Base-by-base conservation (phyloP, 1,140 invertebrate genomes). In the Trissolcus basalis region DNA sequence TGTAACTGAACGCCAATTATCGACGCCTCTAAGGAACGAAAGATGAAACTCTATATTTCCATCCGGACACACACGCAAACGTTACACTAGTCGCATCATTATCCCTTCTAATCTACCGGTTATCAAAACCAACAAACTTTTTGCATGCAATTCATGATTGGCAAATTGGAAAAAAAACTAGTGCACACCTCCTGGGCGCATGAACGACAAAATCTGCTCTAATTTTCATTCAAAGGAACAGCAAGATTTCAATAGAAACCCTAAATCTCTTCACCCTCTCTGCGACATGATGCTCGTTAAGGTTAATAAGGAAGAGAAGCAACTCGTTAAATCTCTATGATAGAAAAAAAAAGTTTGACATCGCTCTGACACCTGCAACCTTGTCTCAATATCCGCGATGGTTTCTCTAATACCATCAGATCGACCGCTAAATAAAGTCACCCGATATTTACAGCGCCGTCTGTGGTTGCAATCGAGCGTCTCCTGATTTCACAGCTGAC, bases 1-100 rank as follows among this genome's bases (percentile, higher is more conserved):
- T 77, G 84, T 85, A 86, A 86, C 83, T 76, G 54, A 81, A 86
- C 68, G 80, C 85, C 84, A 86, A 86, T 86, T 86, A 86, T 81
- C 79, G 83, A 80, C 41, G 80, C 53, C 82, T 83, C 82, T 68
- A 68, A 82, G 80, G 80, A 82, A 56, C 51, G 70, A 79, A 83
- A 83, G 70, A 35, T 50, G 82, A 82, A 80, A 83, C 78, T 76
- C 58, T 73, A 64, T 75, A 59, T 9, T 1, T 48, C n/a, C n/a
- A n/a, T n/a, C n/a, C n/a, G n/a, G n/a, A n/a, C n/a, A n/a, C n/a
- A n/a, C n/a, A n/a, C n/a, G n/a, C n/a, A n/a, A n/a, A n/a, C n/a
- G n/a, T 51, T 36, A 36, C 64, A 58, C 33, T 47, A 58, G 45
- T 61, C 54, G 16, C 13, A 13, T 44, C 6, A 44, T 44, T 44